Evolutionary conservation across 2,888 invertebrate species (phyloP), one percentile per base, ranked within the genome.

Genomic region (Rhagophthalmus giganteus): DNA sequence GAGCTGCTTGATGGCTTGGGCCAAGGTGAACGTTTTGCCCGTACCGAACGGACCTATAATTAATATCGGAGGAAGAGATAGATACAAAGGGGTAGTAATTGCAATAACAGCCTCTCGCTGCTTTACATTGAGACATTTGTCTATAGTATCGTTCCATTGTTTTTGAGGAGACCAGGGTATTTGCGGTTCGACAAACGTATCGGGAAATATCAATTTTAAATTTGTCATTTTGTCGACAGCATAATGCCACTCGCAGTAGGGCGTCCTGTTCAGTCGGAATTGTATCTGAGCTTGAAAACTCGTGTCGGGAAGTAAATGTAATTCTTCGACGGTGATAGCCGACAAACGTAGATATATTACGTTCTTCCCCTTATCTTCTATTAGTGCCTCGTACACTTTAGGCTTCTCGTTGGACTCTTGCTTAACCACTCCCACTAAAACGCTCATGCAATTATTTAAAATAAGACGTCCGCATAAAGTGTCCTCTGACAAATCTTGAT

Each of bases 211-310:
- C 26, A 88, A 76, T 33, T 81, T 79, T 42, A 86, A 81, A 63
- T 87, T 84, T 0, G 83, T 80, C 28, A 91, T 81, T 65, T 83
- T 82, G 69, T 91, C 91, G 12, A 91, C 82, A 0, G 90, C 88
- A 68, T 84, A 82, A 67, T 90, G 90, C 88, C 90, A 90, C 69
- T 91, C 89, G 72, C 90, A 90, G 62, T 89, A 86, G 0, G 88
- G 86, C 54, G 89, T 77, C 30, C 91, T 80, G 70, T 89, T 90
- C 55, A 91, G 70, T 65, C 90, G 87, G 68, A 91, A 91, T 68
- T 90, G 90, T 44, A 91, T 85, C 69, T 88, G 85, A 51, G 85
- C 84, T 37, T 81, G 74, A 40, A 87, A 76, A 51, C 83, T 83
- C 0, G 80, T 81, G 53, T 87, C 86, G 1, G 82, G 76, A 2